Evolutionary conservation across 2,888 invertebrate genomes (phyloP).

Genomic region (Drosophila longiperda): DNA sequence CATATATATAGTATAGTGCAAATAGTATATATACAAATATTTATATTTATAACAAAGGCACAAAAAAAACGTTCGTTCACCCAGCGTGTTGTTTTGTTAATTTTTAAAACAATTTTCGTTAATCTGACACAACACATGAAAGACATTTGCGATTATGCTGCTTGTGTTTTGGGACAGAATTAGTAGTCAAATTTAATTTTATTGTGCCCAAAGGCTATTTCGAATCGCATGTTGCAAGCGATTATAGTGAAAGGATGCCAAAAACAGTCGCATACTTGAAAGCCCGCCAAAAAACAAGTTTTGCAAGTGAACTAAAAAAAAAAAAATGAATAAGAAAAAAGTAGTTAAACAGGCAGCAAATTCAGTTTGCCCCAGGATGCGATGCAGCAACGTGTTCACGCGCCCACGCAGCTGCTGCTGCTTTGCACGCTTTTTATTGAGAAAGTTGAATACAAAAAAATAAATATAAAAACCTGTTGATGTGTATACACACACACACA

Average conservation of each 20-base stretch:
- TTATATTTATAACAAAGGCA: slow-evolving; percentile 6
- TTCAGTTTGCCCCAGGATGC: slow-evolving; percentile 60
- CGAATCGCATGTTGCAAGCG: slow-evolving; percentile 1
- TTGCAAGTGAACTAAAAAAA: slow-evolving; percentile 28
- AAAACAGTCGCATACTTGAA: slow-evolving; percentile 35
- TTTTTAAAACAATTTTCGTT: slow-evolving; percentile 59
- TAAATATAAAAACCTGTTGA: slow-evolving; percentile 60
- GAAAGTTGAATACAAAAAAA: slow-evolving; percentile 44
- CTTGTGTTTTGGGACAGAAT: slow-evolving; percentile 10
- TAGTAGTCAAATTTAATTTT: slow-evolving; percentile 25
- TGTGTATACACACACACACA: slow-evolving; percentile 5
- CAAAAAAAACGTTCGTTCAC: slow-evolving; percentile 5
- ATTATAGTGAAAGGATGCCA: slow-evolving; percentile 59
- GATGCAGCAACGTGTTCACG: slow-evolving; percentile 65
- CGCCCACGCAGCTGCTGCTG: slow-evolving; percentile 60
- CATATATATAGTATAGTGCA: slow-evolving; percentile 31
- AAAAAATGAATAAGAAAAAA: slow-evolving; percentile 14
- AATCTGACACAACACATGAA: slow-evolving; percentile 1
- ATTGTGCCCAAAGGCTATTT: not conserved
- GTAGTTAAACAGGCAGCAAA: slow-evolving; percentile 17
- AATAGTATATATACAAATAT: slow-evolving; percentile 4
- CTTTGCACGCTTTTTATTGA: slow-evolving; percentile 32
- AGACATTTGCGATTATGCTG: slow-evolving; percentile 37
- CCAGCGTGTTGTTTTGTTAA: slow-evolving; percentile 51
- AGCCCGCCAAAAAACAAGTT: slow-evolving; percentile 76